Evolutionary conservation across 1,140 invertebrate species (phyloP), one percentile per base, ranked within the genome.

Genomic region (Melanaphis sacchari): DNA sequence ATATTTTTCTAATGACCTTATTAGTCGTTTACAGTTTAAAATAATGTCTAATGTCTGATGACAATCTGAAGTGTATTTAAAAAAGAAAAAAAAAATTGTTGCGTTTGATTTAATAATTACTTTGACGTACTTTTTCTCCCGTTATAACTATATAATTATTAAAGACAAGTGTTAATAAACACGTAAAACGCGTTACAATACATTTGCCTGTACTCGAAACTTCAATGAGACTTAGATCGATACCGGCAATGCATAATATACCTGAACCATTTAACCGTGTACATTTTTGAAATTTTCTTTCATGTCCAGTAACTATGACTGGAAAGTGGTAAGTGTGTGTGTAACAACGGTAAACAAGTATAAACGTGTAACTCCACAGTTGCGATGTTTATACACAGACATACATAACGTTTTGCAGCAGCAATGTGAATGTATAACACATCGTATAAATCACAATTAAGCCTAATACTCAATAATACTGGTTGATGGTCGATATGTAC

Each of bases 361-460:
- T 89, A 76, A 43, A 76, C 22, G 90, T 91, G 90, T 81, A 91
- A 76, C 90, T 81, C 66, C 59, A 43, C 66, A 43, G 66, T 91
- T 41, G 90, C 40, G n/a, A 91, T 91, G 66, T 91, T 91, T 91
- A 91, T 66, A 91, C 66, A 91, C 90, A 46, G 31, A 76, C 54
- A 36, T 76, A 91, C 54, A 91, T 40, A 22, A 24, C 66, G 41
- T 26, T 41, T 76, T 24, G 90, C 90, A 31, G 38, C 54, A 31
- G 52, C 22, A 24, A 90, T 36, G 59, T 36, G 90, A 76, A 90
- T 90, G 41, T 46, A 91, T 81, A 91, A 91, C 41, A 91, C 18
- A 81, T 26, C 41, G 40, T 43, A 90, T 91, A 81, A 91, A 91
- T 91, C 90, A 81, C 59, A 91, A 91, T 91, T 91, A 91, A 43